phyloP scores from a whole-genome alignment of 2,113 vertebrate genomes.

The Sprattus sprattus region DNA sequence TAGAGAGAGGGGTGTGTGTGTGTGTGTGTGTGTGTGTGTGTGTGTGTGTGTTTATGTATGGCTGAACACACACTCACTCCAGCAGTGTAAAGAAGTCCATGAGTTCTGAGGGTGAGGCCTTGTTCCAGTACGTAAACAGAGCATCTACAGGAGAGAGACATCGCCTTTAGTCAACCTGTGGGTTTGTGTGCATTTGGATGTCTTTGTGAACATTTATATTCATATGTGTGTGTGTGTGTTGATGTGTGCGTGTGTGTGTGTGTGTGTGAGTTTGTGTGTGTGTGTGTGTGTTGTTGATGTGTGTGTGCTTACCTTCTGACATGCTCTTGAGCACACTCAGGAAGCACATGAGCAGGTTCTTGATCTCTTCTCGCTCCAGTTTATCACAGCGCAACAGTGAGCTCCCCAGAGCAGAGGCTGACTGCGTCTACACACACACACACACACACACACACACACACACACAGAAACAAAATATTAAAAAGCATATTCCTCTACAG shows the following conservation, averaged over 20 bases:
- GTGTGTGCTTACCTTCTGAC: slow-evolving; percentile 84
- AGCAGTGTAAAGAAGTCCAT: slow-evolving; percentile 96
- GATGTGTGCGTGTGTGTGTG: neutral
- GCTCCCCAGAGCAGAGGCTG: slow-evolving; percentile 77
- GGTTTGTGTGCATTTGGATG: neutral
- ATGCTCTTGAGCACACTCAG: slow-evolving; percentile 95
- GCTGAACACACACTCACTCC: slow-evolving; percentile 79
- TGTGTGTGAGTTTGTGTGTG: neutral
- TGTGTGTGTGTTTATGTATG: neutral
- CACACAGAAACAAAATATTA: slow-evolving; percentile 18
- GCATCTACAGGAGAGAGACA: slow-evolving; percentile 73
- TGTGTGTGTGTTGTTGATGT: neutral
- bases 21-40: neutral
- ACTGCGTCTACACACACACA: slow-evolving; percentile 75
- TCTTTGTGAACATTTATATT: neutral
- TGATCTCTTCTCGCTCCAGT: slow-evolving; percentile 91
- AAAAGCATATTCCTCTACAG: neutral
- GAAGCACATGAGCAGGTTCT: slow-evolving; percentile 93
- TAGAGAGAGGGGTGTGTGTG: neutral
- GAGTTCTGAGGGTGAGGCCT: slow-evolving; percentile 85
- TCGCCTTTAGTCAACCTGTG: neutral
- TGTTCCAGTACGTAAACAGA: slow-evolving; percentile 95
- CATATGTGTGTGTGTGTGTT: neutral
- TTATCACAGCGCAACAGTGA: slow-evolving; percentile 87
- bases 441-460: slow-evolving; percentile 14